Evolutionary conservation across 1,140 invertebrate genomes (phyloP).

Genomic region (Drosophila setifemur): DNA sequence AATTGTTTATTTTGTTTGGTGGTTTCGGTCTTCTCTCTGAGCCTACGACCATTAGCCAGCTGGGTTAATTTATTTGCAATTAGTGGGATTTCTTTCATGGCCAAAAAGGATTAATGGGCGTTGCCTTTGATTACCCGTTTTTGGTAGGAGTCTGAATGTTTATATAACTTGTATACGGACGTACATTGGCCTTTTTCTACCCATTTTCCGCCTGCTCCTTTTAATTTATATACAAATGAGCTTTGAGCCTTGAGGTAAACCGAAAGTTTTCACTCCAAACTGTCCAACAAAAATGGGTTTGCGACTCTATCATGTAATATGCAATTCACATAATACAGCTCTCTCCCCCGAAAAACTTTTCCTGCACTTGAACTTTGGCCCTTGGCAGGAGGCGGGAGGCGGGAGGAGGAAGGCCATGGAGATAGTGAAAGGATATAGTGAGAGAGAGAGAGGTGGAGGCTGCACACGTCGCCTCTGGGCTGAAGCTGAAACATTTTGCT

Average conservation of each 20-base stretch:
- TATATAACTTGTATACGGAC: background rate
- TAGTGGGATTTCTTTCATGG: conserved; percentile 40
- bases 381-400: background rate
- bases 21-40: conserved; percentile 32
- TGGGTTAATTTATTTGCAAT: conserved; percentile 79
- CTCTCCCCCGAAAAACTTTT: conserved; percentile 67
- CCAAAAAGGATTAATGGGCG: conserved; percentile 4
- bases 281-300: conserved; percentile 61
- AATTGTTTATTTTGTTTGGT: conserved; percentile 71
- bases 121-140: background rate
- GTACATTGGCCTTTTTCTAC: background rate
- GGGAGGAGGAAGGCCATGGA: background rate
- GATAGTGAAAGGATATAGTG: no score
- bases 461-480: conserved; percentile 64
- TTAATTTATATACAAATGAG: conserved; percentile 76
- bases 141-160: background rate
- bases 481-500: conserved; percentile 70
- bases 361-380: conserved; percentile 71
- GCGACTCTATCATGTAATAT: conserved; percentile 59
- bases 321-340: conserved; percentile 66
- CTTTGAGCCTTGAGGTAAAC: conserved; percentile 50
- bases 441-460: background rate
- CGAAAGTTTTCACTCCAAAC: conserved; percentile 61
- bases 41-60: conserved; percentile 26
- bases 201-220: background rate